These are phyloP conservation scores for Pogonognathellus flavescens DNA, from an alignment of 1,140 invertebrate species.

Conservation along the genomic window DNA sequence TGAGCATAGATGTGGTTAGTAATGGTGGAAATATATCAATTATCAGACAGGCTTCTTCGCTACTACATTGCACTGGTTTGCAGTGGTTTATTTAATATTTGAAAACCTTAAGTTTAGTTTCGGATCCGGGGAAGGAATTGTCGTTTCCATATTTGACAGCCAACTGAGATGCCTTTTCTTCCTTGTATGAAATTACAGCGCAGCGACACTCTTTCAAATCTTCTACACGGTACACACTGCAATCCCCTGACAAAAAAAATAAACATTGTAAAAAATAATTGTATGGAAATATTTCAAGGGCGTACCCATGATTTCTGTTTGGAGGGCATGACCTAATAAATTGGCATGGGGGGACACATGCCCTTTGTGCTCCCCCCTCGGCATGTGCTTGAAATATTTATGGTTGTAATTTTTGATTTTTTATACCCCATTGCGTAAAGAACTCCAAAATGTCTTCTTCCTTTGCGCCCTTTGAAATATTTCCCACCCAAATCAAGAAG, in stretches of 20 bases:
- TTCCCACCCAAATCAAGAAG: background rate
- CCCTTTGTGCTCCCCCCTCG: no score
- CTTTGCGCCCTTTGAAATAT: background rate
- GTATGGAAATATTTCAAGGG: no score
- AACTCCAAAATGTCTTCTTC: background rate
- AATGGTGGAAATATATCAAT: no score
- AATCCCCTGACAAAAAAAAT: background rate
- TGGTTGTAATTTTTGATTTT: background rate
- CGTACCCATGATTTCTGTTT: no score
- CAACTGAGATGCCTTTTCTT: background rate
- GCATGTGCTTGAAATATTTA: no score
- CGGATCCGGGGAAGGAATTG: background rate
- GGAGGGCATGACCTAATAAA: no score
- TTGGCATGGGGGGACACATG: no score
- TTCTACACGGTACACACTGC: background rate
- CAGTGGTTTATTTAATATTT: background rate
- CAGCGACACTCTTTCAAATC: background rate
- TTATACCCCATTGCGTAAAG: background rate
- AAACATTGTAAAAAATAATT: background rate
- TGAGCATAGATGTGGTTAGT: no score
- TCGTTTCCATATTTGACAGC: background rate
- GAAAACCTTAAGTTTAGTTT: background rate
- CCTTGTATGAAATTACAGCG: background rate
- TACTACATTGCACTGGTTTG: no score
- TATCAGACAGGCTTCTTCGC: no score